phyloP scores from a whole-genome alignment of 2,113 vertebrate species.

The Parotia lawesii region DNA sequence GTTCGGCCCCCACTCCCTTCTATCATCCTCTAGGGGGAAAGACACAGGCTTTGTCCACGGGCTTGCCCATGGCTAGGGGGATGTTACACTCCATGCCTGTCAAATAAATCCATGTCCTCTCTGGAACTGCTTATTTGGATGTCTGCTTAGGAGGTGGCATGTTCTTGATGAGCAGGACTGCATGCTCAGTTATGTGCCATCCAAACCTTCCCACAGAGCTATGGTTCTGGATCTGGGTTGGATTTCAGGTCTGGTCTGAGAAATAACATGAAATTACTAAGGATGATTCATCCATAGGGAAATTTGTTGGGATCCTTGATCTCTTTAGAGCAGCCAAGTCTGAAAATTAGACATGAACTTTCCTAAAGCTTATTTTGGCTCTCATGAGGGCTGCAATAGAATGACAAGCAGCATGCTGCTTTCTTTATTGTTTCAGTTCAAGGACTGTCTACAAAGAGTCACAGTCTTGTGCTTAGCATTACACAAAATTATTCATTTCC shows the following conservation, averaged over 20 bases:
- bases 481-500: slow-evolving; percentile 32
- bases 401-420: not conserved
- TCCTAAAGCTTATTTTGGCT: slow-evolving; percentile 2
- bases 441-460: slow-evolving; percentile 15
- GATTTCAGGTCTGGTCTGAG: not conserved
- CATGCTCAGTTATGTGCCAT: not conserved
- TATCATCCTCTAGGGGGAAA: not conserved
- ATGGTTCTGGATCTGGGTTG: not conserved
- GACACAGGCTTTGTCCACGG: not conserved
- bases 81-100: not conserved
- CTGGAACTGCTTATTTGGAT: not conserved
- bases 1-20: not conserved
- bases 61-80: not conserved
- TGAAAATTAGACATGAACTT: slow-evolving; percentile 15
- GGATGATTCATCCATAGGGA: not conserved
- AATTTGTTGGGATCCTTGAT: not conserved
- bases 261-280: not conserved
- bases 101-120: not conserved
- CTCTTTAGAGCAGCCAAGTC: not conserved
- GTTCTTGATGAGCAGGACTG: not conserved
- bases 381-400: not conserved
- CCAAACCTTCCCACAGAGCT: not conserved
- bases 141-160: not conserved
- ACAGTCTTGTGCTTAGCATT: not conserved
- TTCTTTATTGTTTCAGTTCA: slow-evolving; percentile 45